Base-by-base conservation (phyloP, 2,797 vertebrate species). In the Threskiornis aethiopicus region DNA sequence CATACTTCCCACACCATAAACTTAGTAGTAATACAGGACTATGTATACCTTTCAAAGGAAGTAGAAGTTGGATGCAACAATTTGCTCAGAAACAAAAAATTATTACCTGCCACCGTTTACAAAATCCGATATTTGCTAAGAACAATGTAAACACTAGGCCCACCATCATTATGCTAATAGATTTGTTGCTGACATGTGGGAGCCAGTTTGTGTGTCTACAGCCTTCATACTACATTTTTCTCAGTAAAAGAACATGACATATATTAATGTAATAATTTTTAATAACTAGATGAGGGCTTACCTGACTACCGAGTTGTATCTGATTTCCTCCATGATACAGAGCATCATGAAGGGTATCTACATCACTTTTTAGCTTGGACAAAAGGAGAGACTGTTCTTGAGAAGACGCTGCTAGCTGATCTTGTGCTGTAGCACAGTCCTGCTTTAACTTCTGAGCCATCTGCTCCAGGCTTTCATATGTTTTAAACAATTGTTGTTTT, bases 401-500 rank as follows among this genome's bases (percentile, higher is more conserved):
- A 85, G 90, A 66, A 51, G 98, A 98, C 2, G 96, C 91, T 28
- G 97, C 97, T 70, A 99, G 75, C 10, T 99, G 98, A 69, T 99
- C 98, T 49, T 96, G 97, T 61, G 96, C 91, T 31, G 91, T 46
- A 95, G 94, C 95, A 83, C 99, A 97, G 89, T 98, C 98, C 89
- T 95, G 90, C 52, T 98, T 98, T 33, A 99, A 97, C 87, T 97
- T 98, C 79, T 52, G 85, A 70, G 98, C 98, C 66, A 98, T 98
- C 61, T 98, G 97, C 83, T 99, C 98, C 96, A 99, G 87, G 16
- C 84, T 97, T 95, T 98, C 94, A 5, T 99, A 99, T 2, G 99
- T 99, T 96, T 98, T 98, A 91, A 99, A 99, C 87, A 99, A 98
- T 31, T 99, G 98, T 8, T 98, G 98, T 39, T 97, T 98, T 67